Evolutionary conservation across 1,140 invertebrate species (phyloP).

Genomic region (Sminthurides bifidus): DNA sequence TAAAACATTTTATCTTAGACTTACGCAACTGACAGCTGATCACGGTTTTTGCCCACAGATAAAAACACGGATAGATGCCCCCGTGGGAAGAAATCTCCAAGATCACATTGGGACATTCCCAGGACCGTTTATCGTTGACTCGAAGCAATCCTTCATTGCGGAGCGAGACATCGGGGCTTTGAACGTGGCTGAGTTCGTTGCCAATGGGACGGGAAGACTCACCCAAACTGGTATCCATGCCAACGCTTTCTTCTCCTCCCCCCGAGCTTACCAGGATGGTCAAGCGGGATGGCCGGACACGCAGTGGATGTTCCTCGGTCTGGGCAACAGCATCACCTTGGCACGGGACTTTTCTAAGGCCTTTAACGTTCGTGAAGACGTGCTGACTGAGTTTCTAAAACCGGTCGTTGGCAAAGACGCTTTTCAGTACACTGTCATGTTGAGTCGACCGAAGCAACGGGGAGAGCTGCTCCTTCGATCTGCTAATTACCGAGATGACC

Average conservation of each 20-base stretch:
- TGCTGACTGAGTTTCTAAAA: conserved; percentile 26
- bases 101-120: conserved; percentile 32
- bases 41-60: conserved; percentile 17
- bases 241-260: conserved; percentile 29
- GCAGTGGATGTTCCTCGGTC: conserved; percentile 31
- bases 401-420: conserved; percentile 29
- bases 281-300: conserved; percentile 29
- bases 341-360: conserved; percentile 20
- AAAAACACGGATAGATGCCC: conserved; percentile 20
- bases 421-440: conserved; percentile 32
- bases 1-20: conserved; percentile 1
- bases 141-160: conserved; percentile 22
- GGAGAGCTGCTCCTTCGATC: conserved; percentile 26
- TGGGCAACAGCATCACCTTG: conserved; percentile 12
- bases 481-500: conserved; percentile 21
- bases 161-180: conserved; percentile 20
- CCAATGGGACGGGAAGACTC: conserved; percentile 26
- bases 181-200: conserved; percentile 17
- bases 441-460: conserved; percentile 27
- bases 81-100: conserved; percentile 30
- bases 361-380: conserved; percentile 28
- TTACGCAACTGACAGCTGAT: background rate
- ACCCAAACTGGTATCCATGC: conserved; percentile 27
- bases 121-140: conserved; percentile 26
- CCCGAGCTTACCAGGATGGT: conserved; percentile 20